These are phyloP conservation scores for Gopherus evgoodei DNA, from an alignment of 2,113 vertebrate species.

Conservation along the genomic window DNA sequence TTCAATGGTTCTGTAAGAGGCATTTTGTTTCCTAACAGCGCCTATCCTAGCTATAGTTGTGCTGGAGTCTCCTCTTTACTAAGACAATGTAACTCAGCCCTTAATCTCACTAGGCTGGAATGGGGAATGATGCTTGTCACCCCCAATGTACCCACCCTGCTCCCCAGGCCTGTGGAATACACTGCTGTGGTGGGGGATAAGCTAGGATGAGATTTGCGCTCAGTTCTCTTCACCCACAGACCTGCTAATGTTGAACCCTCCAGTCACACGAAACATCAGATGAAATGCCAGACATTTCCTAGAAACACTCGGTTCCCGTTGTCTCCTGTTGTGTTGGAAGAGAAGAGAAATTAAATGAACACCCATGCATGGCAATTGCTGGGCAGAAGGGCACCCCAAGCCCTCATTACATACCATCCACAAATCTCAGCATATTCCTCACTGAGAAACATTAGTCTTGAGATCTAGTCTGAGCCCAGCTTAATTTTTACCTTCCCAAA, in stretches of 20 bases:
- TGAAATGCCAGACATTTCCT: neutral
- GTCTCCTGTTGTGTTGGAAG: too few relatives aligned
- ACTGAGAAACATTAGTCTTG: neutral
- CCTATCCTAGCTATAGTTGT: neutral
- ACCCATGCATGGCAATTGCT: neutral
- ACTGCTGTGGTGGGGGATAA: neutral
- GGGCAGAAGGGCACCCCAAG: too few relatives aligned
- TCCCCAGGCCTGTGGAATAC: neutral
- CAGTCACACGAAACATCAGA: neutral
- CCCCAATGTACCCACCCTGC: too few relatives aligned
- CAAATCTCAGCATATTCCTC: neutral
- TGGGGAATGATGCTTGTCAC: fast-evolving
- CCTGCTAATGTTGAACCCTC: neutral
- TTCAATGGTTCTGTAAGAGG: too few relatives aligned
- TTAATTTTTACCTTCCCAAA: neutral
- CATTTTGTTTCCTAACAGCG: neutral
- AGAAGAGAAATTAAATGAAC: neutral
- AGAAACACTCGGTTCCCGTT: neutral
- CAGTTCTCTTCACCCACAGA: neutral
- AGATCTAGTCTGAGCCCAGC: neutral
- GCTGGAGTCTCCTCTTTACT: fast-evolving
- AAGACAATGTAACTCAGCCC: neutral
- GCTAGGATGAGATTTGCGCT: neutral
- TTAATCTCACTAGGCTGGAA: neutral
- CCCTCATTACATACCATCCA: neutral